Evolutionary conservation across 1,140 invertebrate species (phyloP), one percentile per base, ranked within the genome.

Genomic region (Holotrichia oblita): DNA sequence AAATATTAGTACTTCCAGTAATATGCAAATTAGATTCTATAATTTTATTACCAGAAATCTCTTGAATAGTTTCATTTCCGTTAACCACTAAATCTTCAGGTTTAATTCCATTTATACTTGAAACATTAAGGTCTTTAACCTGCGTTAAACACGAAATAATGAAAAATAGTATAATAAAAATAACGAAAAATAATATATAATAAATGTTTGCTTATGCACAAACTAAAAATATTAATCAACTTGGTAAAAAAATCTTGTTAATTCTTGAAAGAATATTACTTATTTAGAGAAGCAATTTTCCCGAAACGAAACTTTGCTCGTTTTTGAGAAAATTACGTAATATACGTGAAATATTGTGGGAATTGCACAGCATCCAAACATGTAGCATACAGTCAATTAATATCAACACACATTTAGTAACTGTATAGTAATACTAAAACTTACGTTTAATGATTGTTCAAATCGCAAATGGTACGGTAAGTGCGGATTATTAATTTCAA

Each of bases 11-110:
- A 17, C 40, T 78, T 22, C 87, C 86, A 20, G 80, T 78, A 8
- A 87, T 82, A 42, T 78, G 61, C 0, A 88, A 40, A 80, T 87
- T 80, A n/a, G 81, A 78, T 55, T 84, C 79, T 77, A 89, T 84
- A 42, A 83, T 81, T 27, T 89, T 86, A 69, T 79, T 76, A 34
- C 86, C 87, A 78, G 83, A 83, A n/a, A 89, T 81, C 59, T 81
- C 80, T 83, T 89, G 87, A 3, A 84, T 76, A 40, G 86, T 83
- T 8, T 83, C 82, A 14, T 83, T 83, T 12, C 85, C 85, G 41
- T 84, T 80, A 1, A 79, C 74, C 12, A 89, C 82, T 80, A 83
- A 84, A 10, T 85, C 27, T 22, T 78, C 77, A 3, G 85, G 79
- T 77, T 86, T 81, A 6, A 85, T 73, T 6, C 77, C 80, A 79